Conservation (phyloP, 92 coral and sea anemone species). For the Blastomussa wellsi region DNA sequence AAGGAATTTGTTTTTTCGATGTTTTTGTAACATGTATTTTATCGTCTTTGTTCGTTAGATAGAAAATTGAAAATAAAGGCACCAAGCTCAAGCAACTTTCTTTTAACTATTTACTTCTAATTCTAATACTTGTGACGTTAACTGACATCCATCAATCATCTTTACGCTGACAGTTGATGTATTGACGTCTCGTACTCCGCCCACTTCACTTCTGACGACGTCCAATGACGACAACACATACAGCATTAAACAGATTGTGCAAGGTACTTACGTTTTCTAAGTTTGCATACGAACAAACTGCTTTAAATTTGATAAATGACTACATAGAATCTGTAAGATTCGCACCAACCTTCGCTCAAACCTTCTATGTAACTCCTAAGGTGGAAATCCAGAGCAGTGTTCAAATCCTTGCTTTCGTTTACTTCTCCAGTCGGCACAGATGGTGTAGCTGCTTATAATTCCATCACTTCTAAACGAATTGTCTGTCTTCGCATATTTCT, state of each 20-base stretch:
- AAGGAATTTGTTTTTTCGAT: too few relatives aligned
- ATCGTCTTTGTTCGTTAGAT: not conserved
- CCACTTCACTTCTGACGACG: conserved; percentile 50
- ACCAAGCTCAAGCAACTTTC: not conserved
- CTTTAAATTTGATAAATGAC: too few relatives aligned
- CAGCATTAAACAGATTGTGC: conserved; percentile 45
- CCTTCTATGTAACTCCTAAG: too few relatives aligned
- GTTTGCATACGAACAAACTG: too few relatives aligned
- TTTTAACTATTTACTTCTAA: not conserved
- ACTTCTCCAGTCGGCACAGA: not conserved
- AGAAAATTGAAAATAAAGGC: too few relatives aligned
- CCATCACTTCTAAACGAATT: not conserved
- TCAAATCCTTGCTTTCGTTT: not conserved
- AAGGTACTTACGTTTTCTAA: conserved; percentile 29
- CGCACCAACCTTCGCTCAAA: too few relatives aligned
- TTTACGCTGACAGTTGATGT: conserved; percentile 40
- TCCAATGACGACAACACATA: conserved; percentile 47
- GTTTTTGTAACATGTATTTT: too few relatives aligned
- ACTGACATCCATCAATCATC: conserved; percentile 11
- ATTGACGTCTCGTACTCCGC: conserved; percentile 52
- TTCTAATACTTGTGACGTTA: not conserved
- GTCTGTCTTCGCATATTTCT: too few relatives aligned
- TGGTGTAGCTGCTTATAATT: not conserved
- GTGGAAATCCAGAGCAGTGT: too few relatives aligned
- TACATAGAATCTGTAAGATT: too few relatives aligned